Conservation (phyloP, 37 sponge, comb jelly and placozoan species). For the Aplysina aerophoba region DNA sequence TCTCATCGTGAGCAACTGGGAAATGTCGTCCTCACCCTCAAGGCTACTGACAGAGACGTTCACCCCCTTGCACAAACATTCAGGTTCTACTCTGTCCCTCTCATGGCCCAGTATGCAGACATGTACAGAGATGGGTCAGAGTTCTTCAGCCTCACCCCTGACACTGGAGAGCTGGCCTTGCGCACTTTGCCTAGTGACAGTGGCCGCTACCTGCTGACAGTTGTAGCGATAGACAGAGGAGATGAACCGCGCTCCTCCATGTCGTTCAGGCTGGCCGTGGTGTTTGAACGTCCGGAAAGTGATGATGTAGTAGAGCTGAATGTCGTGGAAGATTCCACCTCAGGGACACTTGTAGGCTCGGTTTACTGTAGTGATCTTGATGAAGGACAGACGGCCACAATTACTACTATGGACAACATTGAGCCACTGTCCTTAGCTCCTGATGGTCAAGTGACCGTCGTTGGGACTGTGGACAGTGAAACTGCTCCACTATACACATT, state of each 20-base stretch:
- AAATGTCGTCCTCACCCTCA: not conserved
- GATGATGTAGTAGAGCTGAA: not conserved
- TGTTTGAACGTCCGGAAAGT: not conserved
- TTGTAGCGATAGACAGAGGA: conserved; percentile 1
- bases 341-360: not conserved
- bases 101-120: not conserved
- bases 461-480: not conserved
- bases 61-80: not conserved
- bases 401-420: not conserved
- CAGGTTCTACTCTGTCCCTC: not conserved
- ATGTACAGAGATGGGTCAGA: conserved; percentile 4
- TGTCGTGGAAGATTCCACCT: not conserved
- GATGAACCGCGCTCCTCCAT: not conserved
- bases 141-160: not conserved
- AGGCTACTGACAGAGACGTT: conserved; percentile 3
- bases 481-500: not conserved
- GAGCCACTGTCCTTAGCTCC: not conserved
- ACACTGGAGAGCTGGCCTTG: not conserved
- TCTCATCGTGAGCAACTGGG: not conserved
- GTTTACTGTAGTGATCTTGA: not conserved
- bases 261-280: not conserved
- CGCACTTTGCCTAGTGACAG: not conserved
- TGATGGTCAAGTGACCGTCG: not conserved
- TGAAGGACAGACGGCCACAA: not conserved
- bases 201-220: not conserved